phyloP scores from a whole-genome alignment of 2,888 invertebrate species.

The Stenchaetothrips biformis region DNA sequence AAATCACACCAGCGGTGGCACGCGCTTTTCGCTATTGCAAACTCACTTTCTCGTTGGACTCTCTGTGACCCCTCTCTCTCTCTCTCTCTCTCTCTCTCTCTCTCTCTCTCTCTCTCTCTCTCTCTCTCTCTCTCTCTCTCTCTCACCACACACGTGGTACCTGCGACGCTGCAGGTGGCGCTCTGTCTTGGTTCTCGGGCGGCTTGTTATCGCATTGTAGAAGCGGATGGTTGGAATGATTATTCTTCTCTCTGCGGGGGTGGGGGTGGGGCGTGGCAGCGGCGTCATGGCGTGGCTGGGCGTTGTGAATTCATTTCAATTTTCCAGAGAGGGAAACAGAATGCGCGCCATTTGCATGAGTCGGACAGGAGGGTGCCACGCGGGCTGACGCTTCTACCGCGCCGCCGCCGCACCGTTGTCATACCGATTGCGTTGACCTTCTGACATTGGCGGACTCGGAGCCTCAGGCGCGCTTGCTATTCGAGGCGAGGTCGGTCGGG shows the following conservation, averaged over 20 bases:
- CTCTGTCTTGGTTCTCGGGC: neutral
- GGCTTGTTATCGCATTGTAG: neutral
- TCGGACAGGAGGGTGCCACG: neutral
- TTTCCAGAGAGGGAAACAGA: no score
- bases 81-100: neutral
- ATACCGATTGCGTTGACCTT: neutral
- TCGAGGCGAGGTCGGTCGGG: neutral
- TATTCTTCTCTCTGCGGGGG: neutral
- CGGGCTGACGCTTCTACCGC: neutral
- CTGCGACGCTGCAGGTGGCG: neutral
- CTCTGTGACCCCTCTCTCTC: neutral
- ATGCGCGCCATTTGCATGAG: no score
- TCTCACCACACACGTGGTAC: neutral
- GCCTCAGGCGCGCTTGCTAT: neutral
- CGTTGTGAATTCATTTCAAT: no score
- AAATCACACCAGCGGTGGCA: neutral
- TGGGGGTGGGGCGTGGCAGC: neutral
- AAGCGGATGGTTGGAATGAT: neutral
- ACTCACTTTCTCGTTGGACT: neutral
- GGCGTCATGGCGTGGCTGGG: neutral
- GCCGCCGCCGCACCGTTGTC: neutral
- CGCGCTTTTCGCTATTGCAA: neutral
- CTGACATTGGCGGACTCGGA: neutral
- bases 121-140: neutral
- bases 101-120: neutral